Conservation (phyloP, 1,140 invertebrate species). For the Procambarus clarkii region DNA sequence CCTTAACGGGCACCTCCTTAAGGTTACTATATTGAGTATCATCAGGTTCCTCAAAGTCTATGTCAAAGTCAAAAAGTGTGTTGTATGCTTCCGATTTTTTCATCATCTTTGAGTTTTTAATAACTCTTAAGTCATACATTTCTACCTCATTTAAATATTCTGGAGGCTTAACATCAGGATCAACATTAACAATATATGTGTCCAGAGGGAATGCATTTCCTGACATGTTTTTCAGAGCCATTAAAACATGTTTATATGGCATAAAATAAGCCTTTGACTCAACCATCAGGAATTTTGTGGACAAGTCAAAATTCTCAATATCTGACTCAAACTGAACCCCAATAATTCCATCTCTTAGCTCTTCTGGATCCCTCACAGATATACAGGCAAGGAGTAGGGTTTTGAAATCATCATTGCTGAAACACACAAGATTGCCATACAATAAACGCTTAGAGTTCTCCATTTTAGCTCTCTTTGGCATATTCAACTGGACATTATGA, state of each 20-base stretch:
- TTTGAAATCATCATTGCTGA: conserved; percentile 83
- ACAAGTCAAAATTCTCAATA: conserved; percentile 72
- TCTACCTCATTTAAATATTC: conserved; percentile 54
- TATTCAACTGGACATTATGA: conserved; percentile 49
- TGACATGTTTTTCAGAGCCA: conserved; percentile 75
- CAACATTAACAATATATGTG: conserved; percentile 73
- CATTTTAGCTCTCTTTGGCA: conserved; percentile 51
- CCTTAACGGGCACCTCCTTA: conserved; percentile 73
- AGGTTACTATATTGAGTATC: conserved; percentile 70
- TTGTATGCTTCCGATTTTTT: conserved; percentile 48
- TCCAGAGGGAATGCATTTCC: conserved; percentile 75
- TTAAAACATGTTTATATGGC: conserved; percentile 77
- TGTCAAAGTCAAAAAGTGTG: not conserved
- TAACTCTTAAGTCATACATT: conserved; percentile 53
- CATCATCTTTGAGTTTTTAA: conserved; percentile 38
- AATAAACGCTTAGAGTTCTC: conserved; percentile 80
- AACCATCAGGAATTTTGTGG: conserved; percentile 74
- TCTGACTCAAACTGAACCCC: conserved; percentile 77
- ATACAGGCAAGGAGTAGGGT: conserved; percentile 83
- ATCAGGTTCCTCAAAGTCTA: conserved; percentile 18
- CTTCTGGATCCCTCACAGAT: conserved; percentile 78
- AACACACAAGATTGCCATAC: conserved; percentile 84
- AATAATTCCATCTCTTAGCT: conserved; percentile 77
- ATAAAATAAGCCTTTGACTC: conserved; percentile 79
- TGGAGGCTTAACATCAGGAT: conserved; percentile 54